Evolutionary conservation across 64 coral and sea anemone genomes (phyloP), one percentile per base, ranked within the genome.

Genomic region (Montipora sp.): DNA sequence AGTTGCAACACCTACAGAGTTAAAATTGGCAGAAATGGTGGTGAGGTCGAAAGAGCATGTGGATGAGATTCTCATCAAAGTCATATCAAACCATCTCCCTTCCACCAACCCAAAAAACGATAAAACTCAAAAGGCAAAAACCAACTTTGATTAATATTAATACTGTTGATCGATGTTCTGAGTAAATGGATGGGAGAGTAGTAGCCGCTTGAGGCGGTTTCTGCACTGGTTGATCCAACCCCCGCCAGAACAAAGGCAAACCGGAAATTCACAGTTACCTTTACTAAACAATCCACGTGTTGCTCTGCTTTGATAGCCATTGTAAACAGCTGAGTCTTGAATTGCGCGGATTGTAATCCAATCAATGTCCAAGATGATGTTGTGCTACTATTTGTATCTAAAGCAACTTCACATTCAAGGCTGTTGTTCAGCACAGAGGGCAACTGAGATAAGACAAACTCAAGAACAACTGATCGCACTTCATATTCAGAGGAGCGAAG

Each of bases 241-340:
- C 21, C 16, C 19, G n/a, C 21, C 21, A 69, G 8, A 65, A 68
- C 13, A 22, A 48, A 83, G 53, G 58, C 13, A 22, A 59, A 47
- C 14, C 5, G 8, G 21, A 16, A 18, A 47, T 21, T 15, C 36
- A 12, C 36, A 12, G 8, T 86, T 87, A 93, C 91, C 83, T 93
- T 69, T 19, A 47, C 76, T 15, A 93, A 49, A 16, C 91, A 93
- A 15, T 93, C 91, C 9, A 66, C 16, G 71, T 93, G 83, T 9
- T 93, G 91, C 65, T 93, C 83, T 48, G 2, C 65, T 18, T 50
- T 75, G 75, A 93, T 69, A 47, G 91, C 91, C 83, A 93, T 87
- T 48, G 83, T 75, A 13, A 87, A 83, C 24, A 87, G 24, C 9
- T 75, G 63, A 53, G 65, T 73, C 36, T 80, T 81, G 50, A 83